These are phyloP conservation scores for Yoshiicerus persimilis DNA, from an alignment of 1,140 invertebrate genomes.

Conservation along the genomic window DNA sequence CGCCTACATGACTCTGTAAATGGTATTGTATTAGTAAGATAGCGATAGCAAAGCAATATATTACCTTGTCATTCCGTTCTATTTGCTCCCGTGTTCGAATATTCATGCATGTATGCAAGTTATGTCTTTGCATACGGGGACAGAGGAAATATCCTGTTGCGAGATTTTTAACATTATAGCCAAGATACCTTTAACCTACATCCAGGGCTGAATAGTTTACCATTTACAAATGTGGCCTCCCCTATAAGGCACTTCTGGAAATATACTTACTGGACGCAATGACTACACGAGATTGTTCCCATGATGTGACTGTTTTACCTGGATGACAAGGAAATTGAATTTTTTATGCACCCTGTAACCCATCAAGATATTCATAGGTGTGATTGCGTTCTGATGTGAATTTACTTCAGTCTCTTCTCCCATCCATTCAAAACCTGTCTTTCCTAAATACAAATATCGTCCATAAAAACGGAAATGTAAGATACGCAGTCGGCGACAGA, in stretches of 20 bases:
- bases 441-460: neutral
- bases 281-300: neutral
- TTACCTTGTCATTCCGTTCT: slow-evolving; percentile 9
- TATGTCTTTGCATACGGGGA: neutral
- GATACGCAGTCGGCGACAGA: neutral
- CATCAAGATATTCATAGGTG: neutral
- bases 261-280: neutral
- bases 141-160: neutral
- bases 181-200: no score
- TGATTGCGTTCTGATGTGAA: neutral
- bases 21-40: neutral
- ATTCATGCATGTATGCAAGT: neutral
- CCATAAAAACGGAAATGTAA: neutral
- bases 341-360: neutral
- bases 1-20: neutral
- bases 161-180: neutral
- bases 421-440: neutral
- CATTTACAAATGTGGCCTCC: no score
- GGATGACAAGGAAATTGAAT: neutral
- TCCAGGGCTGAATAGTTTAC: no score
- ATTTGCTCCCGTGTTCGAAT: neutral
- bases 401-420: neutral
- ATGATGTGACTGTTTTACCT: neutral
- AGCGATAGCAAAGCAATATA: neutral
- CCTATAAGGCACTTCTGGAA: no score